Evolutionary conservation across 1,140 invertebrate species (phyloP), one percentile per base, ranked within the genome.

Genomic region (Tribolium castaneum): DNA sequence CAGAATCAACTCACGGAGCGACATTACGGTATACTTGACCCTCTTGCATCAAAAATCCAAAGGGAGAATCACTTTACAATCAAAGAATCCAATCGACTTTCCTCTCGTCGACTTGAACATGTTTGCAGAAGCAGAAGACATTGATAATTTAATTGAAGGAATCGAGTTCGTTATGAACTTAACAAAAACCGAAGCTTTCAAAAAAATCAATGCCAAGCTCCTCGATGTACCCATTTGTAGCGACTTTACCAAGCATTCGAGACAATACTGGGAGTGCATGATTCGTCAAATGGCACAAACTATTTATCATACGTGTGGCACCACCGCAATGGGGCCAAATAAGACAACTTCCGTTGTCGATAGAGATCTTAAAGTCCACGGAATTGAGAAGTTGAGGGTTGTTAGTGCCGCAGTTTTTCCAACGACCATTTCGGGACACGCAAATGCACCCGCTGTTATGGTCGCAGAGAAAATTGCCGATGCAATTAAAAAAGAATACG

Each of bases 61-160:
- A 62, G 96, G 95, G 1, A 90, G 88, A 74, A 89, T 97, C 19
- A 89, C 90, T n/a, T 86, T 97, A 1, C 87, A 89, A 75, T 91
- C 88, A 75, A 91, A 86, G 45, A 91, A 96, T 87, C 94, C 95
- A 0, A 90, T 90, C 56, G 89, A 91, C 16, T 92, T 94, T 82
- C 97, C 97, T 0, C 85, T 91, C 12, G 92, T 98, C 14, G 90
- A 95, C 81, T 92, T 95, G 0, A 94, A 94, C 76, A 96, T 95
- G 81, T 91, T 94, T 52, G 86, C 88, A 3, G 86, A 94, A 85
- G 85, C 88, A 3, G 82, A 93, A 35, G 87, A 91, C 78, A 88
- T 92, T 12, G 87, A 93, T 0, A 88, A 62, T 19, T 30, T 82
- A 12, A 76, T 77, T 52, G 50, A 78, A 56, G 83, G 80, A 9